Evolutionary conservation across 2,888 invertebrate species (phyloP).

Genomic region (Epistrophe grossulariae): DNA sequence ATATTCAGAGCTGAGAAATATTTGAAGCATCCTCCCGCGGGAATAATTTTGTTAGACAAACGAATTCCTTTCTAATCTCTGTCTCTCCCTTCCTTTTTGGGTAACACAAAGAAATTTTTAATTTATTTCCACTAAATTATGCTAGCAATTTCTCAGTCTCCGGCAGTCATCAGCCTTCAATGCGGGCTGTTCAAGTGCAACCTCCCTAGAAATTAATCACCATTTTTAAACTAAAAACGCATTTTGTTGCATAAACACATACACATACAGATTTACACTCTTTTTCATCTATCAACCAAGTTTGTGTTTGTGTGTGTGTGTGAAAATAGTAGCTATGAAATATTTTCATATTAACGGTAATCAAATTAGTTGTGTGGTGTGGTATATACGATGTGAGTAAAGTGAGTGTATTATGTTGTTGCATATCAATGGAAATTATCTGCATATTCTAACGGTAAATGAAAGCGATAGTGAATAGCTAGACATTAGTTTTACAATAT

Average conservation of each 20-base stretch:
- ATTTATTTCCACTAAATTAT: constrained; percentile 66
- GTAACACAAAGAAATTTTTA: constrained; percentile 49
- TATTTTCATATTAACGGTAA: constrained; percentile 71
- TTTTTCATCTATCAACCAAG: not conserved
- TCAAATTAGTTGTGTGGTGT: constrained; percentile 49
- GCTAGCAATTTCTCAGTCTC: constrained; percentile 51
- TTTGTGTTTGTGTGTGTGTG: not conserved
- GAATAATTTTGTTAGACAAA: not conserved
- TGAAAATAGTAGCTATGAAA: constrained; percentile 36
- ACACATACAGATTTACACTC: constrained; percentile 41
- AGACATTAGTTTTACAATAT: constrained; percentile 72
- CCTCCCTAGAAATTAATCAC: constrained; percentile 69
- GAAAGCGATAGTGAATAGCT: constrained; percentile 75
- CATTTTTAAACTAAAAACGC: constrained; percentile 38
- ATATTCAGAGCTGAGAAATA: not conserved
- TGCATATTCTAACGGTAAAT: constrained; percentile 72
- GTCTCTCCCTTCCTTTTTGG: not conserved
- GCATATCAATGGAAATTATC: constrained; percentile 74
- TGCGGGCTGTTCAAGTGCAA: constrained; percentile 66
- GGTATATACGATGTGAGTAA: constrained; percentile 8
- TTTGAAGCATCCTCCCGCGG: not conserved
- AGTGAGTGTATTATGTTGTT: constrained; percentile 21
- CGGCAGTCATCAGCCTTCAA: constrained; percentile 29
- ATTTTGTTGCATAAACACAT: constrained; percentile 43
- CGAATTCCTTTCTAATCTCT: not conserved